phyloP scores from a whole-genome alignment of 2,797 vertebrate species.

The Myotis findleyi region DNA sequence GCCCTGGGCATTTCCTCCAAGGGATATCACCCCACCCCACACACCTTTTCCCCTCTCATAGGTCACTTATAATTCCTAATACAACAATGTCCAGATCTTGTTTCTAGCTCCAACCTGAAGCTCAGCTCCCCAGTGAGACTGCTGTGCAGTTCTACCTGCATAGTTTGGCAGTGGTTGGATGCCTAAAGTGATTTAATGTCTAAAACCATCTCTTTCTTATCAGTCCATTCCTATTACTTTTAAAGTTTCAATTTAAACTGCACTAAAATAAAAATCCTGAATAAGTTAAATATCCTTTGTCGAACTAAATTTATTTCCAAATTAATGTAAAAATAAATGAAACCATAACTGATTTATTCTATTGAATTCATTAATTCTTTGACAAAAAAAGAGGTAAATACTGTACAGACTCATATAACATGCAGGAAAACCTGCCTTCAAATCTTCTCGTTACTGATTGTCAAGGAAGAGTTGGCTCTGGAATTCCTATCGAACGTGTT shows the following conservation, averaged over 20 bases:
- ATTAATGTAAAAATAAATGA: conserved; percentile 55
- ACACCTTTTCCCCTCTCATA: background rate
- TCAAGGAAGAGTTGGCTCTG: background rate
- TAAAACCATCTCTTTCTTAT: background rate
- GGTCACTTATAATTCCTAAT: background rate
- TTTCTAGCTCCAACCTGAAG: background rate
- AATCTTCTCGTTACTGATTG: background rate
- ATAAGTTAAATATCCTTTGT: background rate
- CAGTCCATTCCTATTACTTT: background rate
- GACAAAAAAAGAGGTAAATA: background rate
- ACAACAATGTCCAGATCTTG: background rate
- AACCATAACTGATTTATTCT: conserved; percentile 1
- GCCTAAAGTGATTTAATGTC: background rate
- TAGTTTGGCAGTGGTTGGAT: background rate
- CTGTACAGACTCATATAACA: background rate
- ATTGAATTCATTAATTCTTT: background rate
- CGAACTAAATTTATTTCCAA: background rate
- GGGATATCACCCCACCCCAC: rapidly evolving
- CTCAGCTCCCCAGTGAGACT: background rate
- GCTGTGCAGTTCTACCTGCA: background rate
- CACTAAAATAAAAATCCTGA: conserved; percentile 23
- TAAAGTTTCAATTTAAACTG: background rate
- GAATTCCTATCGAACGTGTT: background rate
- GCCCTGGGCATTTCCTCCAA: background rate
- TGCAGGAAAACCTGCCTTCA: conserved; percentile 37